Conservation (phyloP, 2,888 invertebrate genomes). For the Alcis repandata region DNA sequence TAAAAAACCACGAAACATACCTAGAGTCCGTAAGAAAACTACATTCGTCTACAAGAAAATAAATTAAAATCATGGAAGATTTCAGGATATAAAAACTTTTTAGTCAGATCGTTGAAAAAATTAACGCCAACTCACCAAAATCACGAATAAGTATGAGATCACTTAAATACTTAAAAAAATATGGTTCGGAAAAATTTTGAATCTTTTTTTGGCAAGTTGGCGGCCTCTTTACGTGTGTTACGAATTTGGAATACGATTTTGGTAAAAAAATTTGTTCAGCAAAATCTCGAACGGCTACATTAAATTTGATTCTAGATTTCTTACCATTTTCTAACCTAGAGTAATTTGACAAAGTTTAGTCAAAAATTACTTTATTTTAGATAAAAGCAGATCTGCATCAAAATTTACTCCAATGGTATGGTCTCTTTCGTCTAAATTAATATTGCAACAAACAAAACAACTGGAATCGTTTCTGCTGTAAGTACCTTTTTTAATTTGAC, state of each 20-base stretch:
- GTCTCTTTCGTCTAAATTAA: too few species aligned
- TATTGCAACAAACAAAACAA: too few species aligned
- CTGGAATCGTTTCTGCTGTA: too few species aligned
- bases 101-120: conserved; percentile 71
- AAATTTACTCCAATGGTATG: too few species aligned
- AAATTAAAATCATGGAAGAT: conserved; percentile 51
- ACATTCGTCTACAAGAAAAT: conserved; percentile 50
- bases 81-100: conserved; percentile 33
- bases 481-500: too few species aligned
- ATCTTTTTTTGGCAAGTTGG: conserved; percentile 51
- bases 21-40: conserved; percentile 43
- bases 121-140: conserved; percentile 65
- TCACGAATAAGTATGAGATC: conserved; percentile 39
- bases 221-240: conserved; percentile 39
- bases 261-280: too few species aligned
- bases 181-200: conserved; percentile 30
- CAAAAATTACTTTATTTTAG: too few species aligned
- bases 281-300: too few species aligned
- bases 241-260: not conserved
- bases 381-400: too few species aligned
- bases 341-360: too few species aligned
- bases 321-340: too few species aligned
- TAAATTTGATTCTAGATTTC: not conserved
- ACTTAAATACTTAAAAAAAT: conserved; percentile 38
- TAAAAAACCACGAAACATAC: conserved; percentile 18